Evolutionary conservation across 2,888 invertebrate genomes (phyloP).

Genomic region (Yponomeuta malinellus): DNA sequence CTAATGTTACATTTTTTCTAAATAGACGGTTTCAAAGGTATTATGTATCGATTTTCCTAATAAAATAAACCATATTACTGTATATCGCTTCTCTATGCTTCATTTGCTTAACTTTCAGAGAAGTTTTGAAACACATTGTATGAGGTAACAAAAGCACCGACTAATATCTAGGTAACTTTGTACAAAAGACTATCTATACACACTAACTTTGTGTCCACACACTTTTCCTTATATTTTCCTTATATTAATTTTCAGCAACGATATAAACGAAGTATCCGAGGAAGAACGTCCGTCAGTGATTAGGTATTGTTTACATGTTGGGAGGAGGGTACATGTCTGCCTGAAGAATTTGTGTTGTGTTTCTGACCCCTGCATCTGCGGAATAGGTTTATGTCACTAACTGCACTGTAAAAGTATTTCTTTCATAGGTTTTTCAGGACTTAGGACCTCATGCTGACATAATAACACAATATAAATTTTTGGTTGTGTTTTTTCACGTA

Average conservation of each 20-base stretch:
- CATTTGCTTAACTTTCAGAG: slow-evolving; percentile 51
- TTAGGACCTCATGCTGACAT: background rate
- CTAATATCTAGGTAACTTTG: slow-evolving; percentile 51
- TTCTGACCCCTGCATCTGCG: background rate
- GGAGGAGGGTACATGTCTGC: background rate
- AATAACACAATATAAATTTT: background rate
- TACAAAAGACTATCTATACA: slow-evolving; percentile 16
- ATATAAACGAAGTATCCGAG: slow-evolving; percentile 44
- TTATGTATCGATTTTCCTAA: too few species aligned
- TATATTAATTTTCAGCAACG: slow-evolving; percentile 57
- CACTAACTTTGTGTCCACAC: slow-evolving; percentile 25
- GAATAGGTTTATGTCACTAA: background rate
- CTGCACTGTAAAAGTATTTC: background rate
- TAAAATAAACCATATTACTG: too few species aligned
- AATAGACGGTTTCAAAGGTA: too few species aligned
- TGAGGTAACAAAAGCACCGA: slow-evolving; percentile 42
- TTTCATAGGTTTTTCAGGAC: background rate
- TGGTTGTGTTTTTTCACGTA: too few species aligned
- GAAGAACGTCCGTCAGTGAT: slow-evolving; percentile 44
- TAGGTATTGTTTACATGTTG: slow-evolving; percentile 47
- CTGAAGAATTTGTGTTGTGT: background rate
- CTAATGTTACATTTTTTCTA: too few species aligned
- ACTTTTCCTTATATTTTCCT: slow-evolving; percentile 8
- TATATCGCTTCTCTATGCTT: slow-evolving; percentile 13
- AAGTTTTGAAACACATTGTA: slow-evolving; percentile 36